Evolutionary conservation across 2,797 vertebrate genomes (phyloP).

Genomic region (Chiroxiphia lanceolata): DNA sequence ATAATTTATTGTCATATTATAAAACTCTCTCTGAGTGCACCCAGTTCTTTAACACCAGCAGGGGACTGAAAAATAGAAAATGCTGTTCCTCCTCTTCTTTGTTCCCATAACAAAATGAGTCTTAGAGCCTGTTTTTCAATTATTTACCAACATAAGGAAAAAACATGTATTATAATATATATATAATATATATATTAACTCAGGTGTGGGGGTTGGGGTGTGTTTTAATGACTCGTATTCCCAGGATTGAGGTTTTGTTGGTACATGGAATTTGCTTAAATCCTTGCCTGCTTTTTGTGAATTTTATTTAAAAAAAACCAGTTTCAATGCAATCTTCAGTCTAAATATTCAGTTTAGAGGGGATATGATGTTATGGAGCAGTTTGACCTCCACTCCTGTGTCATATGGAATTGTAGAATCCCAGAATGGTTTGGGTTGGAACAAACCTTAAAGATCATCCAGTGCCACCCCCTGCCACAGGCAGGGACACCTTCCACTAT

Average conservation of each 20-base stretch:
- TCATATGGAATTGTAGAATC: not conserved
- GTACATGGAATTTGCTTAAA: not conserved
- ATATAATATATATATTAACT: not conserved
- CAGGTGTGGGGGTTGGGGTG: not conserved
- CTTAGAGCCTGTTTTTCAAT: not conserved
- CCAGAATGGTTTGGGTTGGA: not conserved
- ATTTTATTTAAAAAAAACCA: not conserved
- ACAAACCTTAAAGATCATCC: not conserved
- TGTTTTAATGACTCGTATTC: not conserved
- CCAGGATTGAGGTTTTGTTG: not conserved
- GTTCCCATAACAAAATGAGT: not conserved
- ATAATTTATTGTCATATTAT: not conserved
- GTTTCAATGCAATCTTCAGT: not conserved
- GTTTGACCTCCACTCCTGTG: not conserved
- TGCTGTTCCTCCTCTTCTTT: not conserved
- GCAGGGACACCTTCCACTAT: not conserved
- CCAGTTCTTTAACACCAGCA: not conserved
- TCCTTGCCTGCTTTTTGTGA: not conserved
- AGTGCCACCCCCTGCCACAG: not conserved
- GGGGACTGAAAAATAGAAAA: not conserved
- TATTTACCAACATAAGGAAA: not conserved
- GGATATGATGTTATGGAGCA: not conserved
- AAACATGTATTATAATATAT: not conserved
- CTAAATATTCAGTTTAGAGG: not conserved
- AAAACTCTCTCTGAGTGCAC: not conserved